These are phyloP conservation scores for Rotaria socialis DNA, from an alignment of 2,888 invertebrate species.

Conservation along the genomic window DNA sequence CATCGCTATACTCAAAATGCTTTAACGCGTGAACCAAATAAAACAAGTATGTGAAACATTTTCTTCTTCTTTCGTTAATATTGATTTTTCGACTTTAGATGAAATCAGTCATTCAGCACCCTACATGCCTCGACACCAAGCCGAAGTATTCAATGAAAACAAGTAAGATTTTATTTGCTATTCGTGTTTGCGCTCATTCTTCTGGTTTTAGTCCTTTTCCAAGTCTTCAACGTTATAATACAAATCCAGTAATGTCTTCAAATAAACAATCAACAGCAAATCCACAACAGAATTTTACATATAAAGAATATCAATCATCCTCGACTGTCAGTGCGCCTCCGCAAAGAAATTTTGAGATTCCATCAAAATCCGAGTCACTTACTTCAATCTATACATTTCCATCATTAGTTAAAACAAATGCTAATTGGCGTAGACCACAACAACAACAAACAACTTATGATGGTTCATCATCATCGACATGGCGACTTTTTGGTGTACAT, in stretches of 20 bases:
- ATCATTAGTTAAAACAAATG: not conserved
- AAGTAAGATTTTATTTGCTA: not conserved
- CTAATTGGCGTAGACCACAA: not conserved
- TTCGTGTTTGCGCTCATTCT: not conserved
- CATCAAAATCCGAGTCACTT: not conserved
- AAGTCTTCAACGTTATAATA: slow-evolving; percentile 15
- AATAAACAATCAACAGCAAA: not conserved
- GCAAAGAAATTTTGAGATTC: no score
- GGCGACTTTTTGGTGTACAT: not conserved
- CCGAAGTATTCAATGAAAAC: not conserved
- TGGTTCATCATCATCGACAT: not conserved
- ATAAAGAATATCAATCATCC: not conserved
- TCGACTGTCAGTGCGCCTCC: not conserved
- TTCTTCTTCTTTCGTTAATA: not conserved
- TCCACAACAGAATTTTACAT: not conserved
- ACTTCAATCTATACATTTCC: not conserved
- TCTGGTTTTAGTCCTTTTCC: not conserved
- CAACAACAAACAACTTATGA: not conserved
- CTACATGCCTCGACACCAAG: not conserved
- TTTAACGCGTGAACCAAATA: not conserved
- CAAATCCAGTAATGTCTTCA: not conserved
- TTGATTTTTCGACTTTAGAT: not conserved
- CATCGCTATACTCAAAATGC: not conserved
- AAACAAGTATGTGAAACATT: not conserved
- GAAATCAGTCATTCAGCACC: not conserved